Evolutionary conservation across 2,888 invertebrate genomes (phyloP).

Genomic region (Macroteleia sp.): DNA sequence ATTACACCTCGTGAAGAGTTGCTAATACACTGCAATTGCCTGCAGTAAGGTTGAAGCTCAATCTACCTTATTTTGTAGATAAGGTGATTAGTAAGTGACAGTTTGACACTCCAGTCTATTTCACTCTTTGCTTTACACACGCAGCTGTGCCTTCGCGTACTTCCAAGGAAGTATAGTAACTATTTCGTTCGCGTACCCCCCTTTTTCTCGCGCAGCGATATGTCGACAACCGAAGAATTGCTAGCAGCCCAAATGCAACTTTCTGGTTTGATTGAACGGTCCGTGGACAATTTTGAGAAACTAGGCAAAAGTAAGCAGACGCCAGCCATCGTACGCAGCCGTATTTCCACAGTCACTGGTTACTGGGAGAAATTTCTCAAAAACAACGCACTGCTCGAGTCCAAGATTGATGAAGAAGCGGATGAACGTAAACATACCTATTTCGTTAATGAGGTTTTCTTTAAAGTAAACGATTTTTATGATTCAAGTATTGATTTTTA

Average conservation of each 20-base stretch:
- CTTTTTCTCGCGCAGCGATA: background rate
- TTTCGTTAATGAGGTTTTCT: background rate
- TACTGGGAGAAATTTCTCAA: background rate
- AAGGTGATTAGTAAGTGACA: no score
- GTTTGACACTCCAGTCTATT: no score
- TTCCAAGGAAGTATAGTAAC: no score
- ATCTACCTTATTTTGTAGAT: no score
- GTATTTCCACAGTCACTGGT: background rate
- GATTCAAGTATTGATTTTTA: background rate
- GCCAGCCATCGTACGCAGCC: background rate
- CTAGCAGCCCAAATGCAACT: background rate
- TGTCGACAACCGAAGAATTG: background rate
- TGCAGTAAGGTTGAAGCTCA: no score
- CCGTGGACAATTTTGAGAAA: background rate
- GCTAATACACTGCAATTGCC: no score
- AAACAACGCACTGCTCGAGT: background rate
- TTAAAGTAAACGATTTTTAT: background rate
- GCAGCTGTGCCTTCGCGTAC: no score
- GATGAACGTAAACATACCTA: background rate
- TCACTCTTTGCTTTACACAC: no score
- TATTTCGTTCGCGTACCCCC: background rate
- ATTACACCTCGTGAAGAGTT: no score
- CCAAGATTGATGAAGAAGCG: background rate
- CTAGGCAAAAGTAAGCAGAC: background rate
- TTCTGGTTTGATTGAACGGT: background rate